Percentiles rank a stretch among this genome's conserved stretches.
phyloP scores from a whole-genome alignment of 2,888 invertebrate genomes.

The Coenonympha arcania region DNA sequence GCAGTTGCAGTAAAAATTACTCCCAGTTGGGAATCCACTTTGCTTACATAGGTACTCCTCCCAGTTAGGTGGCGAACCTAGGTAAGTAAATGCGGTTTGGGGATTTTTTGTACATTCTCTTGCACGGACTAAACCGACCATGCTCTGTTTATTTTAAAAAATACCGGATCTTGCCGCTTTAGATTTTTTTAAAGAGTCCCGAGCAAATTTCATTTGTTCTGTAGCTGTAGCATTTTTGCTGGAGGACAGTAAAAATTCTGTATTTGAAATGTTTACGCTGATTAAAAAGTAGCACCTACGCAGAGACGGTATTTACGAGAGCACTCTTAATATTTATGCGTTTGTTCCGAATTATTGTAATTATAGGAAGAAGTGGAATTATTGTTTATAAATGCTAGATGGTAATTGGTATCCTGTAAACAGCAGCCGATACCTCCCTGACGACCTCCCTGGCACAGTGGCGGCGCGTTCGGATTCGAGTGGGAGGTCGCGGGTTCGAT shows the following conservation, averaged over 20 bases:
- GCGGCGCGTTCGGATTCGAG: too few species aligned
- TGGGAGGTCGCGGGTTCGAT: too few species aligned
- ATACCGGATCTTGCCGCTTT: constrained; percentile 33
- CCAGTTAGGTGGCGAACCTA: constrained; percentile 13
- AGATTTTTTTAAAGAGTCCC: constrained; percentile 1
- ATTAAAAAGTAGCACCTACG: background rate
- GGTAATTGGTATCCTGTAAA: too few species aligned
- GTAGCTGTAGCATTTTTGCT: background rate
- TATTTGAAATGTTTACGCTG: background rate
- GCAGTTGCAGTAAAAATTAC: constrained; percentile 14
- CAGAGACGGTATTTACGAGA: background rate
- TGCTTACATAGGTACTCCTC: constrained; percentile 13
- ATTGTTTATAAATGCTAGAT: too few species aligned
- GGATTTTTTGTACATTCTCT: constrained; percentile 46
- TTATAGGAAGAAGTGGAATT: too few species aligned
- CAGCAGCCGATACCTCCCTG: too few species aligned
- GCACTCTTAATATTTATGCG: background rate
- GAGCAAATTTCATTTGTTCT: background rate
- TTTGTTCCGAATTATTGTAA: too few species aligned
- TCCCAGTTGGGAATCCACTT: constrained; percentile 14
- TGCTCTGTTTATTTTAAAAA: constrained; percentile 41
- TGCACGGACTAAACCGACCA: constrained; percentile 31
- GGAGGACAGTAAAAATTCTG: background rate
- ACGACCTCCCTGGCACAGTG: too few species aligned
- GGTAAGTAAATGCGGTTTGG: constrained; percentile 21